These are phyloP conservation scores for Pteromalus puparum DNA, from an alignment of 1,140 invertebrate genomes.

Conservation along the genomic window DNA sequence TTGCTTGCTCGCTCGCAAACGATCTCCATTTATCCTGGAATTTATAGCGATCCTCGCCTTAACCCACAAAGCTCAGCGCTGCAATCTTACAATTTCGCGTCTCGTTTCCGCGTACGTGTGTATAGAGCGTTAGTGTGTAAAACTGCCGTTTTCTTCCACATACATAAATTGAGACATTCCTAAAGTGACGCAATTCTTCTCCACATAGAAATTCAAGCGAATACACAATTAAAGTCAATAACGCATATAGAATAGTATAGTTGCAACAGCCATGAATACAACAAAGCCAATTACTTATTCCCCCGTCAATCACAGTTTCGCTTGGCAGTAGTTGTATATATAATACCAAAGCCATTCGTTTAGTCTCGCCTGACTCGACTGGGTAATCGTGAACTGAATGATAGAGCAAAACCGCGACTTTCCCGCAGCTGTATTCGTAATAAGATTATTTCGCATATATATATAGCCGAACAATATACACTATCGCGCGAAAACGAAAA, in stretches of 20 bases:
- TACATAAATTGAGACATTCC: conserved; percentile 21
- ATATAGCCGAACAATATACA: no score
- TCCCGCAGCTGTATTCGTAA: no score
- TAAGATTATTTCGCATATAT: not conserved
- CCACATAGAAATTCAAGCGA: not conserved
- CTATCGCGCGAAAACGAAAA: no score
- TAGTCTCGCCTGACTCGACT: no score
- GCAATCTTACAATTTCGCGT: conserved; percentile 14
- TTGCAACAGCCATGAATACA: not conserved
- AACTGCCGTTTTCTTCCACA: not conserved
- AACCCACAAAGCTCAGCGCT: not conserved
- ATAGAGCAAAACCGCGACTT: no score
- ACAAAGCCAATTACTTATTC: not conserved
- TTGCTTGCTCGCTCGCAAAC: not conserved
- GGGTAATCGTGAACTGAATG: no score
- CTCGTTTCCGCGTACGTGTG: not conserved
- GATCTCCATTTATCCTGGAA: conserved; percentile 10
- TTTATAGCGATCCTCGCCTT: conserved; percentile 15
- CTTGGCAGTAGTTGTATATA: not conserved
- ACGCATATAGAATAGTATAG: not conserved
- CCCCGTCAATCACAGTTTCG: not conserved
- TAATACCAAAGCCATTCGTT: not conserved
- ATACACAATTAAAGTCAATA: conserved; percentile 3
- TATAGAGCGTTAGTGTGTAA: not conserved
- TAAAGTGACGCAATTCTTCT: not conserved